Percentiles rank a stretch among this genome's conserved stretches.
These are phyloP conservation scores for Yponomeuta malinellus DNA, from an alignment of 2,888 invertebrate genomes.

Conservation along the genomic window DNA sequence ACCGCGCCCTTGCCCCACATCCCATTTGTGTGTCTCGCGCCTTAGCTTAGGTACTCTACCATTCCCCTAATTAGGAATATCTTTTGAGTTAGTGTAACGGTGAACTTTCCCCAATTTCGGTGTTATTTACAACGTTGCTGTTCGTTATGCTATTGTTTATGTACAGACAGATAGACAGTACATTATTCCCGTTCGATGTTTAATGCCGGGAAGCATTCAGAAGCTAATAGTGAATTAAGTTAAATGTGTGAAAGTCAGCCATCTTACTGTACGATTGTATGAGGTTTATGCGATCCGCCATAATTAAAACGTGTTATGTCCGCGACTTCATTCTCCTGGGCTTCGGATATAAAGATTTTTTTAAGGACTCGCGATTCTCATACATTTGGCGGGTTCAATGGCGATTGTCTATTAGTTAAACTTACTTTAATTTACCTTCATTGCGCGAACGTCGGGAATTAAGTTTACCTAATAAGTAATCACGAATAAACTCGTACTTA, in stretches of 20 bases:
- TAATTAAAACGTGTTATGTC: not conserved
- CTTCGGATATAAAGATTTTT: too few relatives aligned
- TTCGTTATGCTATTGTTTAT: not conserved
- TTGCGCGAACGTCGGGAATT: too few relatives aligned
- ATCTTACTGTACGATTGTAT: not conserved
- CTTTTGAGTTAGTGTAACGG: not conserved
- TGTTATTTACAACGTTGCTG: slow-evolving; percentile 1
- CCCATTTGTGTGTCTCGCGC: too few relatives aligned
- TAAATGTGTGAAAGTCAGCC: not conserved
- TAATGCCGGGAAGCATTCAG: slow-evolving; percentile 5
- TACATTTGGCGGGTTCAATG: too few relatives aligned
- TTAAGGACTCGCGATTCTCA: too few relatives aligned
- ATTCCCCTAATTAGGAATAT: not conserved
- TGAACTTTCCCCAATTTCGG: not conserved
- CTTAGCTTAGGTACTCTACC: not conserved
- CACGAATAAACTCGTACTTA: too few relatives aligned
- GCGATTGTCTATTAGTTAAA: too few relatives aligned
- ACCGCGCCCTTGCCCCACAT: too few relatives aligned
- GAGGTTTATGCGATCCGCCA: not conserved
- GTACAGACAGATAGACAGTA: not conserved
- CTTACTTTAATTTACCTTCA: too few relatives aligned
- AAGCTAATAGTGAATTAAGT: not conserved
- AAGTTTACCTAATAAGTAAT: too few relatives aligned
- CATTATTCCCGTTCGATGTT: not conserved
- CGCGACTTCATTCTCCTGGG: too few relatives aligned